Evolutionary conservation across 2,797 vertebrate species (phyloP), one percentile per base, ranked within the genome.

Genomic region (Meda fulgida): DNA sequence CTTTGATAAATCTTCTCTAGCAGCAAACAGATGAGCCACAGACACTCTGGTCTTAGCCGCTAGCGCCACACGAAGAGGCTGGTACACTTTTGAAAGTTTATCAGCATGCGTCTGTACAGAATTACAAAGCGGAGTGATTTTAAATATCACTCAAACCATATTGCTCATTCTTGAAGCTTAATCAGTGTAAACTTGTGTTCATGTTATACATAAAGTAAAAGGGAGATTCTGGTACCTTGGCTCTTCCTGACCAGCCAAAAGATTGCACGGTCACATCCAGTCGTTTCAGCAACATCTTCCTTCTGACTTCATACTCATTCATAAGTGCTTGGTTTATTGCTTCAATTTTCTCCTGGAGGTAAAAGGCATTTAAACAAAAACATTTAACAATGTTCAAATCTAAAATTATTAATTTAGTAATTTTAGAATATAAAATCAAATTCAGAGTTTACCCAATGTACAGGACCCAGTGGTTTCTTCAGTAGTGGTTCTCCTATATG

Each of bases 231-330:
- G 18, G 14, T 66, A 99, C 98, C 97, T 99, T 99, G 66, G 98
- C 98, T 96, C 92, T 95, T 34, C 97, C 97, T 58, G 98, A 99
- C 98, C 98, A 99, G 85, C 98, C 97, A 7, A 99, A 99, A 10
- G 98, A 99, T 92, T 99, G 98, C 81, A 99, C 96, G 0, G 98
- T 99, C 88, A 99, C 97, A 88, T 99, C 98, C 72, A 99, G 95
- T 90, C 98, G 97, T 88, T 99, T 99, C 89, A 99, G 90, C 92
- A 99, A 93, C 95, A 99, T 97, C 91, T 99, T 98, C 87, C 97
- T 96, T 90, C 98, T 95, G 80, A 99, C 96, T 88, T 99, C 97
- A 0, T 99, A 99, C 90, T 99, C 98, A 13, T 99, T 99, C 72
- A 94, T 93, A 91, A 99, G 95, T 78, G 97, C 93, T 95, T 99